Percentiles rank a stretch among this genome's conserved stretches.
Evolutionary conservation across 2,113 vertebrate genomes (phyloP).

Genomic region (Sturnira hondurensis): DNA sequence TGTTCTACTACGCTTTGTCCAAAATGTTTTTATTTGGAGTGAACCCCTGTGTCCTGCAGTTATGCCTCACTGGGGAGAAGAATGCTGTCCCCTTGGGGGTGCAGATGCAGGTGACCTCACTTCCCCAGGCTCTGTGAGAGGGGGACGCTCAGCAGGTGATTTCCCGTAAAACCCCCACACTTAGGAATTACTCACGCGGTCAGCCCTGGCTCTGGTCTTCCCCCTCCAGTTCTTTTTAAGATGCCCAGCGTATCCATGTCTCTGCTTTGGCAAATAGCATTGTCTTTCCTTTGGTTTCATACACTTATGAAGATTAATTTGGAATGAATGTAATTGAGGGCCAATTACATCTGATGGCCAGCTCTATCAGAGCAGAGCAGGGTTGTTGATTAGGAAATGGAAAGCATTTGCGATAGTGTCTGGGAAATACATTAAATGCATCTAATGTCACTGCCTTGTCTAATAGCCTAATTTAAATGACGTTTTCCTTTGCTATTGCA

Average conservation of each 20-base stretch:
- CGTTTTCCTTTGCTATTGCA: conserved; percentile 38
- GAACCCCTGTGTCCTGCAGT: not conserved
- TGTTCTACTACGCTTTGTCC: not conserved
- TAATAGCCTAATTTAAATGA: conserved; percentile 62
- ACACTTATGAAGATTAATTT: conserved; percentile 64
- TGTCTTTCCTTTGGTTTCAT: conserved; percentile 51
- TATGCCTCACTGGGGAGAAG: not conserved
- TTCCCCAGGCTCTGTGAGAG: not conserved
- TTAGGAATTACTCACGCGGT: not conserved
- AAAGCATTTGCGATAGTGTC: conserved; percentile 64
- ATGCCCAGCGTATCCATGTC: not conserved
- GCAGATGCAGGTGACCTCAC: not conserved
- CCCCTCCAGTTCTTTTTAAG: not conserved
- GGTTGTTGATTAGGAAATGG: conserved; percentile 65
- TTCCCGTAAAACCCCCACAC: not conserved
- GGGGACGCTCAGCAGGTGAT: not conserved
- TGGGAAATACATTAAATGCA: conserved; percentile 61
- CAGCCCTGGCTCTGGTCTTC: not conserved
- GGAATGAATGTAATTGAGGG: conserved; percentile 66
- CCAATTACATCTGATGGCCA: conserved; percentile 64
- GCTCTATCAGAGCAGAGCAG: conserved; percentile 60
- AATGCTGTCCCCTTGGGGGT: not conserved
- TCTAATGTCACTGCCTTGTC: conserved; percentile 51
- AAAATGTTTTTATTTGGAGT: not conserved
- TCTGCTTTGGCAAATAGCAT: conserved; percentile 9